Evolutionary conservation across 1,140 invertebrate species (phyloP).

Genomic region (Meteorus sp.): DNA sequence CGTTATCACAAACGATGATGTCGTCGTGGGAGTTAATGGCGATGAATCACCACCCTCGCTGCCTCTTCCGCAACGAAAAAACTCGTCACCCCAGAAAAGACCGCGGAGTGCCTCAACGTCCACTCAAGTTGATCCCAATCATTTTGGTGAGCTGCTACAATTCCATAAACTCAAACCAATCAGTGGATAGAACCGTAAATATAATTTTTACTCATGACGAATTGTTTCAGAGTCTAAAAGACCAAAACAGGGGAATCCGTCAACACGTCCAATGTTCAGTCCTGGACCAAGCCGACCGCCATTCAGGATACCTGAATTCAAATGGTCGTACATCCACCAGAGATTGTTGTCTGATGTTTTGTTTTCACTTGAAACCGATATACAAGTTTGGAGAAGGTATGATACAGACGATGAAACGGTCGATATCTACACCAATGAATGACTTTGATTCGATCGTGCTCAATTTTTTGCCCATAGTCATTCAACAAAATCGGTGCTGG

Average conservation of each 20-base stretch:
- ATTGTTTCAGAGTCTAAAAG: constrained; percentile 56
- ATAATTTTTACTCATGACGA: no score
- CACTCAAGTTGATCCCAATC: constrained; percentile 78
- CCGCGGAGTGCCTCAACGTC: constrained; percentile 76
- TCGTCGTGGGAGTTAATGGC: constrained; percentile 44
- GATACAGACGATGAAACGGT: neutral
- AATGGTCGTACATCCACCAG: constrained; percentile 99
- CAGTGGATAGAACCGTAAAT: no score
- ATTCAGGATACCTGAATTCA: constrained; percentile 98
- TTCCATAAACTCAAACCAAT: no score
- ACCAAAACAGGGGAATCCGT: constrained; percentile 63
- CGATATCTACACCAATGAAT: neutral
- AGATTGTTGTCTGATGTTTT: constrained; percentile 94
- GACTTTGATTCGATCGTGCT: constrained; percentile 34
- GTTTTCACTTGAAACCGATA: constrained; percentile 96
- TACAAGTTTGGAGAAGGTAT: constrained; percentile 86
- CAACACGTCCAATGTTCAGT: constrained; percentile 85
- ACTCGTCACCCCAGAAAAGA: constrained; percentile 64
- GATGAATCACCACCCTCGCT: constrained; percentile 51
- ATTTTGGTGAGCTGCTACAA: constrained; percentile 76
- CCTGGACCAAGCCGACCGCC: constrained; percentile 93
- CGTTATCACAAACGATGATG: constrained; percentile 63
- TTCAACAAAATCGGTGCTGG: constrained; percentile 93
- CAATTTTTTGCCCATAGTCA: constrained; percentile 66
- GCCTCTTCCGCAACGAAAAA: constrained; percentile 44